Base-by-base conservation (phyloP, 1,140 invertebrate genomes). In the Leptoteleia sp. region DNA sequence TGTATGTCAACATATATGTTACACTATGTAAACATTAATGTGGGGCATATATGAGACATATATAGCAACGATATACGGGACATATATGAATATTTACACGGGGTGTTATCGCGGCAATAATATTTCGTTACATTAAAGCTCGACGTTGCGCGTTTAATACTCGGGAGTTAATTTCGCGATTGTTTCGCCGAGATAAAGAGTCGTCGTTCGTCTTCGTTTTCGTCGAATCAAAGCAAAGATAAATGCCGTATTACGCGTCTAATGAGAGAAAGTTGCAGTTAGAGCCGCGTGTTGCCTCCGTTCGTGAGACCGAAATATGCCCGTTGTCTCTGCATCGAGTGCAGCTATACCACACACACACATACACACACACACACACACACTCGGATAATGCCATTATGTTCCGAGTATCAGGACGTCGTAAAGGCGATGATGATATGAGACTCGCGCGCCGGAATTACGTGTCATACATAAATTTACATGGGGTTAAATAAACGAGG, bases 401-500 rank as follows among this genome's bases (percentile, higher is more conserved):
- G 76, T 48, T 40, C n/a, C 38, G 57, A 70, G 64, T 79, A 79
- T 79, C 70, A 79, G 68, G 57, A 52, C 57, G 55, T 75, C 68
- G 68, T 79, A 79, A 79, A 62, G 55, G 55, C 64, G 57, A 73
- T 68, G 62, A 61, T 76, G 76, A 79, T 79, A 73, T 27, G 64
- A 70, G 64, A 61, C 50, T 79, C 42, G 67, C 38, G 54, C 43
- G 35, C 33, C 42, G 40, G 47, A 70, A 79, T 73, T 73, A 73
- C 70, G 62, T 62, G 76, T 48, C 57, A 55, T 70, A 79, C 76
- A 79, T 79, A 73, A 79, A 79, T 73, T 79, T 73, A 73, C 76
- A 73, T 45, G 43, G 43, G 55, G 62, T 73, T 70, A 59, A 73
- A 79, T 70, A 73, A 73, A 79, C 68, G 55, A 64, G 68, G 45